Evolutionary conservation across 2,888 invertebrate species (phyloP), one percentile per base, ranked within the genome.

Genomic region (Shargacucullia verbasci): DNA sequence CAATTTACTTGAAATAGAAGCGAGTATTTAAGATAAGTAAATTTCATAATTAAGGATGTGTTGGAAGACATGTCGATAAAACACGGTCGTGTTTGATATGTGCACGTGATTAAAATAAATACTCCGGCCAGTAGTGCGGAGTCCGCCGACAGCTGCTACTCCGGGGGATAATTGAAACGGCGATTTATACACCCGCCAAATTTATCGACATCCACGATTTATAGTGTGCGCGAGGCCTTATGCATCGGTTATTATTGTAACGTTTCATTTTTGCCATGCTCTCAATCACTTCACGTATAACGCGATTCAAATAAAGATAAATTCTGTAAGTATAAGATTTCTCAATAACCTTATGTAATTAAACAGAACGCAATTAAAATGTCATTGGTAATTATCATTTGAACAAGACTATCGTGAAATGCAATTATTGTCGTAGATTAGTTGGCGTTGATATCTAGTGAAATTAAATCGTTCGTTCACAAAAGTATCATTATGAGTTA

Each of bases 181-280:
- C 89, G 91, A 92, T 92, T 92, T 92, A 92, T 92, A 87, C 83
- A 84, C 87, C 83, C 87, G 88, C 91, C 90, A 88, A 92, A 92
- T 92, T 91, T 93, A 92, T 92, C 87, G 91, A 90, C 88, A 88
- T 79, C 75, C 75, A 78, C 87, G 82, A 92, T 92, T 90, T 91
- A 91, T 87, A 86, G 82, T 78, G 78, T 73, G 78, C 78, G 76
- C 73, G 66, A 77, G 66, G 73, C 78, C 76, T 79, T 79, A 76
- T 68, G 70, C 76, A 69, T 74, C 68, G 71, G 72, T 78, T 83
- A 80, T 78, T 73, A 76, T 74, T 75, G 73, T 73, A 78, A 78
- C 76, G 73, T 76, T 78, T 79, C 76, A 80, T 82, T 84, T 83
- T 76, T 79, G 58, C 68, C 67, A 59, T 74, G 60, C 64, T 67